These are phyloP conservation scores for Procambarus virginalis DNA, from an alignment of 1,140 invertebrate species.

Conservation along the genomic window DNA sequence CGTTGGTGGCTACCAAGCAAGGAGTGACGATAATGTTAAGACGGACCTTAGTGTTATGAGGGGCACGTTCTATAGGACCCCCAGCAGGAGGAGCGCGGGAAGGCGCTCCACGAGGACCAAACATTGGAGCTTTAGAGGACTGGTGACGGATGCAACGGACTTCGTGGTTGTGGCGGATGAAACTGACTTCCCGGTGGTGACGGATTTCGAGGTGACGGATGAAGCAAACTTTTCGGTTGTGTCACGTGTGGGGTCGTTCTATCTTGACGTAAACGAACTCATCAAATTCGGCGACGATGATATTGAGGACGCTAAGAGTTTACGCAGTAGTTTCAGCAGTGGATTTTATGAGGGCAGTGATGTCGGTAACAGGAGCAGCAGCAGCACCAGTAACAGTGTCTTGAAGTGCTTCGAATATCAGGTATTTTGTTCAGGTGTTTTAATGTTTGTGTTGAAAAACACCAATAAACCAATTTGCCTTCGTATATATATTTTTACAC, in stretches of 20 bases:
- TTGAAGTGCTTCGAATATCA: neutral
- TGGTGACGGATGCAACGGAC: neutral
- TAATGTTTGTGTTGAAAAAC: too few species aligned
- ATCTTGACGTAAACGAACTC: neutral
- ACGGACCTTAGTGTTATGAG: neutral
- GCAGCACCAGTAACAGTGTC: neutral
- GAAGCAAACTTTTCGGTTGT: neutral
- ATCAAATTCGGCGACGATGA: constrained; percentile 5
- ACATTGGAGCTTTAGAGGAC: neutral
- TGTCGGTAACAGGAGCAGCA: neutral
- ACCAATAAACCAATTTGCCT: too few species aligned
- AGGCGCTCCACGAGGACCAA: neutral
- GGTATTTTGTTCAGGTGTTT: neutral
- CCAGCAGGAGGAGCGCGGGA: neutral
- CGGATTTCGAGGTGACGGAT: neutral
- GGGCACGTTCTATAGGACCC: neutral
- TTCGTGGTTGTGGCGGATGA: too few species aligned
- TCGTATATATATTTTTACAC: too few species aligned
- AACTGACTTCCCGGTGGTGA: too few species aligned
- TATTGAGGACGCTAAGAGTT: neutral
- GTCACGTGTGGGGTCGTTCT: neutral
- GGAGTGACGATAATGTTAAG: neutral
- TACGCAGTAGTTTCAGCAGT: constrained; percentile 13
- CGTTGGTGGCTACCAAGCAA: constrained; percentile 24
- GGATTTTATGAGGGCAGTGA: constrained; percentile 22